Evolutionary conservation across 92 coral and sea anemone genomes (phyloP).

Genomic region (Bergia puertoricense): DNA sequence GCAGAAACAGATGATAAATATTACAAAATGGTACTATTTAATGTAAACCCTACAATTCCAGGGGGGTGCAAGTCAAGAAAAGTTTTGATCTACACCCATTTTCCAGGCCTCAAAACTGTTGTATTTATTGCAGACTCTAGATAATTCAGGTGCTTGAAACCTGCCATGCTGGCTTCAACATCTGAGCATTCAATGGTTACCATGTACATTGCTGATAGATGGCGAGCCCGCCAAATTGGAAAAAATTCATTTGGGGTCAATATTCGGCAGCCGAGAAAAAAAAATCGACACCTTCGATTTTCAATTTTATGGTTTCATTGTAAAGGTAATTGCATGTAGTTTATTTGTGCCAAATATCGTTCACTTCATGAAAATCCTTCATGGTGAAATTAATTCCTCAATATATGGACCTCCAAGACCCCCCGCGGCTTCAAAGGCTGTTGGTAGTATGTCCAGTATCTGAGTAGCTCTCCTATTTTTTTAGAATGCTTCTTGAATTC

Average conservation of each 20-base stretch:
- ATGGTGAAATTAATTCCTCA: constrained; percentile 9
- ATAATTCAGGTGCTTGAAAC: constrained; percentile 31
- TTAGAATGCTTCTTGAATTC: constrained; percentile 14
- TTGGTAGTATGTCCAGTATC: constrained; percentile 12
- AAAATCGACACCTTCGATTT: constrained; percentile 6
- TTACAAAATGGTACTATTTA: neutral
- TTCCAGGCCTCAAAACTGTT: constrained; percentile 23
- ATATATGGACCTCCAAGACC: constrained; percentile 20
- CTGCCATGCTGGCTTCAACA: constrained; percentile 25
- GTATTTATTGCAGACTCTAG: constrained; percentile 25
- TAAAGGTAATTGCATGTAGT: constrained; percentile 11
- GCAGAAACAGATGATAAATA: neutral
- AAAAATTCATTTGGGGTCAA: constrained; percentile 11
- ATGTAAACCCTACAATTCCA: constrained; percentile 9
- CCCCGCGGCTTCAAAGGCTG: constrained; percentile 15
- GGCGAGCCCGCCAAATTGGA: constrained; percentile 19
- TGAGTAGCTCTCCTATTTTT: neutral
- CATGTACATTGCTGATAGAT: constrained; percentile 22
- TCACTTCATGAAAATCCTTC: constrained; percentile 32
- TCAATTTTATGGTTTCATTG: constrained; percentile 15
- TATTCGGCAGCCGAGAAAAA: constrained; percentile 18
- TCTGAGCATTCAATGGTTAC: constrained; percentile 28
- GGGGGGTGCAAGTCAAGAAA: constrained; percentile 15
- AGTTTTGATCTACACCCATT: neutral
- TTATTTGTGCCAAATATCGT: constrained; percentile 14